Conservation (phyloP, 2,888 invertebrate species). For the Trichopria drosophilae region DNA sequence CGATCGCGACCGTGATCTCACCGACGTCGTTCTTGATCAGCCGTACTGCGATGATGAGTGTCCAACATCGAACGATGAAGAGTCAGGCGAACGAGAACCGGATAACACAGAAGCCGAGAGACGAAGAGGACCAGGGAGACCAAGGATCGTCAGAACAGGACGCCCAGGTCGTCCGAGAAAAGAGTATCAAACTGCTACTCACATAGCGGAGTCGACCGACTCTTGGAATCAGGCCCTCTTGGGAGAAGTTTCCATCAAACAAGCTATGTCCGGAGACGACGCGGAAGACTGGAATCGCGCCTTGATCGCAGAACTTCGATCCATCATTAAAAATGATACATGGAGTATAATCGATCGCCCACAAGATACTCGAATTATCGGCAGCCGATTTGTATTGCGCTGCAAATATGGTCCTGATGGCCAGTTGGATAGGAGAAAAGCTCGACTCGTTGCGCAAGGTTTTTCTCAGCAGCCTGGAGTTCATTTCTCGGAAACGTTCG, state of each 20-base stretch:
- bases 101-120: too few species aligned
- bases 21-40: too few species aligned
- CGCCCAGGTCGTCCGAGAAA: slow-evolving; percentile 5
- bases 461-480: slow-evolving; percentile 15
- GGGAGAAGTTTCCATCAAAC: slow-evolving; percentile 4
- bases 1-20: too few species aligned
- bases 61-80: too few species aligned
- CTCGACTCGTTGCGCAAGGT: slow-evolving; percentile 1
- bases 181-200: background rate
- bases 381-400: slow-evolving; percentile 17
- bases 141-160: background rate
- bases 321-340: slow-evolving; percentile 21
- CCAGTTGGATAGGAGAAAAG: slow-evolving; percentile 21
- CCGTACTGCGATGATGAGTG: too few species aligned
- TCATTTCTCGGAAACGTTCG: slow-evolving; percentile 21
- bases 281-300: slow-evolving; percentile 1
- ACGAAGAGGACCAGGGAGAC: slow-evolving; percentile 9
- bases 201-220: background rate
- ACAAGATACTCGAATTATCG: slow-evolving; percentile 8
- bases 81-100: too few species aligned
- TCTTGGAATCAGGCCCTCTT: background rate
- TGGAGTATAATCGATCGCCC: slow-evolving; percentile 21
- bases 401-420: slow-evolving; percentile 24
- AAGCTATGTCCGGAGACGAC: slow-evolving; percentile 2
- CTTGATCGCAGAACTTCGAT: slow-evolving; percentile 11